These are phyloP conservation scores for Mionectes olivaceus DNA, from an alignment of 2,797 vertebrate genomes.

Conservation along the genomic window DNA sequence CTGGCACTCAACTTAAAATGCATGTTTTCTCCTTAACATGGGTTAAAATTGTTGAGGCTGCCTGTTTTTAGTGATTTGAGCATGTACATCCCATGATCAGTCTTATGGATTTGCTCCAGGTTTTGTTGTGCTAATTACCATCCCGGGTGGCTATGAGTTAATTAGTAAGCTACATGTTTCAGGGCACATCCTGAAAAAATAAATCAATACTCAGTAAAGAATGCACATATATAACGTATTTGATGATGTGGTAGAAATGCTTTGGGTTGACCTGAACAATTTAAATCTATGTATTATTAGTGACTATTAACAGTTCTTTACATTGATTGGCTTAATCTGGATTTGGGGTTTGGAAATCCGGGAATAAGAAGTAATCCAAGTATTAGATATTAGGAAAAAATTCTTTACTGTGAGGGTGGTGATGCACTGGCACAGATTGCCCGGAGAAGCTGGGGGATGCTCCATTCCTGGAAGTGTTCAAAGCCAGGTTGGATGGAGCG, in stretches of 20 bases:
- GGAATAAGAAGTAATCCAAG: not conserved
- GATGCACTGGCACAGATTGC: not conserved
- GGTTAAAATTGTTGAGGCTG: not conserved
- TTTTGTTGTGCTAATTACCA: constrained; percentile 21
- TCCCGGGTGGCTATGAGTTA: constrained; percentile 29
- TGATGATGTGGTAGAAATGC: not conserved
- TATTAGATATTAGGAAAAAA: not conserved
- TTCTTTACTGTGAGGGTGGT: not conserved
- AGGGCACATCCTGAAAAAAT: not conserved
- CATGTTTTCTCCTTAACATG: not conserved
- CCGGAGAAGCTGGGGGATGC: not conserved
- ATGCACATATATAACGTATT: not conserved
- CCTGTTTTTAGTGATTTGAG: not conserved
- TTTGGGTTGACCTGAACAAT: not conserved
- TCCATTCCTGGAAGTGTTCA: not conserved
- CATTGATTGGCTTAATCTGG: not conserved
- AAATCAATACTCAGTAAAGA: not conserved
- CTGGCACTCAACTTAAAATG: not conserved
- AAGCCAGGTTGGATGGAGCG: not conserved
- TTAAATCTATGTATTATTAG: not conserved
- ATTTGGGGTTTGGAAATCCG: not conserved
- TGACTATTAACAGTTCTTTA: not conserved
- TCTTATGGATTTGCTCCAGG: not conserved
- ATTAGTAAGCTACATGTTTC: constrained; percentile 30
- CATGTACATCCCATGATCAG: not conserved